phyloP scores from a whole-genome alignment of 2,888 invertebrate genomes.

The Aquatica leii region DNA sequence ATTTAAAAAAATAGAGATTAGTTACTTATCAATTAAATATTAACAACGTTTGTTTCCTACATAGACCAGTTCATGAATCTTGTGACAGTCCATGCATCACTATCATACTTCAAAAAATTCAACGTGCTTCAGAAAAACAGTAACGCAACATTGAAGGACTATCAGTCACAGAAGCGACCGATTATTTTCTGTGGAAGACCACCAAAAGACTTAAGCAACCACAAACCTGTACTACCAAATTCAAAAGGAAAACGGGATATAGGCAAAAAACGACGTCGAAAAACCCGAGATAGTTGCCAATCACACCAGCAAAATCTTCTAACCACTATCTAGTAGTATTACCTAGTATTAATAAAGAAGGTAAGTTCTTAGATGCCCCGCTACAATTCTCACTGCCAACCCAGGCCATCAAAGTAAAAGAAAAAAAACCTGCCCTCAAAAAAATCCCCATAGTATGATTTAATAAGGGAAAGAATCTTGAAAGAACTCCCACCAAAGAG shows the following conservation, averaged over 20 bases:
- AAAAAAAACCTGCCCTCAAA: conserved; percentile 11
- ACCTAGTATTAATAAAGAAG: background rate
- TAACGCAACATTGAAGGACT: no score
- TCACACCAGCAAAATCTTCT: background rate
- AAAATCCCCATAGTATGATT: conserved; percentile 8
- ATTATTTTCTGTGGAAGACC: no score
- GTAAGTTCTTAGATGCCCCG: conserved; percentile 13
- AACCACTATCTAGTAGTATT: background rate
- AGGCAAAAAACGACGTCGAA: no score
- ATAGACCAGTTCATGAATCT: no score
- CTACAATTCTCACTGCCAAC: conserved; percentile 7
- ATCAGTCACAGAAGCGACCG: no score
- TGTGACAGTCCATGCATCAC: no score
- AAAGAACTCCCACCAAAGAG: conserved; percentile 13
- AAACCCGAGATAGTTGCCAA: background rate
- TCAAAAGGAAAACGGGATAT: background rate
- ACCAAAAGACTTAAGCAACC: background rate
- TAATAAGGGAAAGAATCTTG: conserved; percentile 8
- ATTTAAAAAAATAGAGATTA: no score
- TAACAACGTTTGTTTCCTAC: no score
- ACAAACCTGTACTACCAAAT: background rate
- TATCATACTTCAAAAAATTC: no score
- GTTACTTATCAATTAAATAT: no score
- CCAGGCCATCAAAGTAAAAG: conserved; percentile 10
- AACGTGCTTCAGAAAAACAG: conserved; percentile 7